Percentiles rank a stretch among this genome's conserved stretches.
Evolutionary conservation across 2,888 invertebrate species (phyloP).

Genomic region (Ochropleura plecta): DNA sequence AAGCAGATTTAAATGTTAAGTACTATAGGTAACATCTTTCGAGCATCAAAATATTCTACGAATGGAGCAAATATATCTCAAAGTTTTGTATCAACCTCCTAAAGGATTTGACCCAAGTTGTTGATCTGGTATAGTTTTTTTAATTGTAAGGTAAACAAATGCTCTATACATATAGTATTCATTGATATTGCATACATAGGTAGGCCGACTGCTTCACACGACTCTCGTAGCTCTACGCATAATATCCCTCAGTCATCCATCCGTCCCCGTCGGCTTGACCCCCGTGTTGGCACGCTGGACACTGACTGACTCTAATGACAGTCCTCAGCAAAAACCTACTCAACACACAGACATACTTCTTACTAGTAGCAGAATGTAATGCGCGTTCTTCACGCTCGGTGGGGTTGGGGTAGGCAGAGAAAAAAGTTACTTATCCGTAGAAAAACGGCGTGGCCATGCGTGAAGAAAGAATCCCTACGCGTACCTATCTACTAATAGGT

Average conservation of each 20-base stretch:
- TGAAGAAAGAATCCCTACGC: constrained; percentile 28
- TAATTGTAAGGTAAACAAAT: neutral
- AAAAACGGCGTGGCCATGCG: constrained; percentile 46
- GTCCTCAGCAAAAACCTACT: constrained; percentile 24
- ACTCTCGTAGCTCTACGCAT: neutral
- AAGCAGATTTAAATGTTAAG: neutral
- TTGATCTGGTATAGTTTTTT: neutral
- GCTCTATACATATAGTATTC: neutral
- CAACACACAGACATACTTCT: constrained; percentile 39
- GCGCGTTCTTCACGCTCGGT: constrained; percentile 50
- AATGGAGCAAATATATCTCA: neutral
- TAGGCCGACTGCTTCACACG: neutral
- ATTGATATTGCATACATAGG: too few species aligned
- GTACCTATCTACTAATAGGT: constrained; percentile 11
- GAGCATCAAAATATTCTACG: neutral
- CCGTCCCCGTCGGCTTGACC: neutral
- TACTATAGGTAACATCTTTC: too few species aligned
- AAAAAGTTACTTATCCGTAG: constrained; percentile 30
- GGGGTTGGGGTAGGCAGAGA: constrained; percentile 37
- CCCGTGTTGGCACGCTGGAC: neutral
- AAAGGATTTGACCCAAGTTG: too few species aligned
- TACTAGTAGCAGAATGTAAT: constrained; percentile 30
- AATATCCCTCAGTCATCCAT: neutral
- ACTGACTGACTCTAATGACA: constrained; percentile 20
- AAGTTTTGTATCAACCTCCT: too few species aligned